Conservation (phyloP, 2,888 invertebrate genomes). For the Dryocosmus kuriphilus region DNA sequence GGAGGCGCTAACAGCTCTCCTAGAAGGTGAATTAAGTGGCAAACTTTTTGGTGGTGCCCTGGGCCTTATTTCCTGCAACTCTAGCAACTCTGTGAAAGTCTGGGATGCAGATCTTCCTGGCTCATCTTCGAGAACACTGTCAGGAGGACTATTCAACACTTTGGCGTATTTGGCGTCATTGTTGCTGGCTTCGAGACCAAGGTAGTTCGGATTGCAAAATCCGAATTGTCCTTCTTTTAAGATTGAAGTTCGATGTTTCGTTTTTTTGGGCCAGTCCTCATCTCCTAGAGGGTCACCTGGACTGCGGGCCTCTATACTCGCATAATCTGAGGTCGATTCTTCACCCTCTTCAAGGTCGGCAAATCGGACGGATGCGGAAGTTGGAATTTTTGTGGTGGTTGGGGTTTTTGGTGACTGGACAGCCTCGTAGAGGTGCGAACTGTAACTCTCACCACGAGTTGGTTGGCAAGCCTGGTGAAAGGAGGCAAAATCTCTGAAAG, state of each 20-base stretch:
- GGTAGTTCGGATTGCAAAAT: conserved; percentile 88
- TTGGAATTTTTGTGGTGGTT: conserved; percentile 77
- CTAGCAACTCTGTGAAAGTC: conserved; percentile 73
- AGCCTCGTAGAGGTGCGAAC: conserved; percentile 81
- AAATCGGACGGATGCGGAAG: conserved; percentile 81
- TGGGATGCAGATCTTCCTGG: conserved; percentile 74
- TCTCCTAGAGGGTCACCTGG: conserved; percentile 75
- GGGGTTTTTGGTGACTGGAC: conserved; percentile 76
- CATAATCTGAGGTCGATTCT: conserved; percentile 87
- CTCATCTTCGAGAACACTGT: conserved; percentile 81
- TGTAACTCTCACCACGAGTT: conserved; percentile 80
- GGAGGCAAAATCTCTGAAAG: conserved; percentile 76
- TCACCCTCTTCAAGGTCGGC: conserved; percentile 79
- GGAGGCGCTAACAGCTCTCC: conserved; percentile 81
- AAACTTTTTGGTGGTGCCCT: conserved; percentile 78
- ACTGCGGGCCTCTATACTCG: conserved; percentile 83
- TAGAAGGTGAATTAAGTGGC: conserved; percentile 77
- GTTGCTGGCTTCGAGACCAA: conserved; percentile 81
- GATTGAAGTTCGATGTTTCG: conserved; percentile 61
- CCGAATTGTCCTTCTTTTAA: conserved; percentile 80
- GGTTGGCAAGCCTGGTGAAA: conserved; percentile 80
- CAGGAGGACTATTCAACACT: conserved; percentile 81
- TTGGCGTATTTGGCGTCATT: conserved; percentile 77
- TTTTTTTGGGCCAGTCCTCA: conserved; percentile 71
- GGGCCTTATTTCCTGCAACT: conserved; percentile 73